A percentile compares a stretch with the other conserved stretches of the same genome.
These are phyloP conservation scores for Chromis chromis DNA, from an alignment of 2,797 vertebrate species.

Conservation along the genomic window DNA sequence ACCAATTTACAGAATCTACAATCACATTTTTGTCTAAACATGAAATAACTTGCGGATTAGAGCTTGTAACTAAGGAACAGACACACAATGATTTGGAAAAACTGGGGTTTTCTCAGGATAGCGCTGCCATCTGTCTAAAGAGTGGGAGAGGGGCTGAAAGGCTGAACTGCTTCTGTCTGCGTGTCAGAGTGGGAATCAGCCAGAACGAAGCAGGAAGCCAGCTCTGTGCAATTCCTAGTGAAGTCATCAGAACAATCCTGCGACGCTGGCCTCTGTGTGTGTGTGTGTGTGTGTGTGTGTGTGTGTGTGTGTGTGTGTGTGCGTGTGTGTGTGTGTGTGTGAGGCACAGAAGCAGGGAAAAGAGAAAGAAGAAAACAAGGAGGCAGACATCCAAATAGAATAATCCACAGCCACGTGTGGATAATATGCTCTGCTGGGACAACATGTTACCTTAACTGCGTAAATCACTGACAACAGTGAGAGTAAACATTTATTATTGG, in stretches of 20 bases:
- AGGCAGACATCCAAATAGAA: slow-evolving; percentile 19
- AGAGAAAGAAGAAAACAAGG: slow-evolving; percentile 13
- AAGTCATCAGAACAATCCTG: slow-evolving; percentile 71
- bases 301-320: not conserved
- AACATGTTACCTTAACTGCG: slow-evolving; percentile 6
- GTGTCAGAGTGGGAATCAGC: slow-evolving; percentile 71
- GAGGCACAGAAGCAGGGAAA: not conserved
- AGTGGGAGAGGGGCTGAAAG: slow-evolving; percentile 23
- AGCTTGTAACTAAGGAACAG: slow-evolving; percentile 6
- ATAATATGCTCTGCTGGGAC: slow-evolving; percentile 42
- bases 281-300: slow-evolving; percentile 27
- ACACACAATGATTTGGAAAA: not conserved
- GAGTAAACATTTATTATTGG: slow-evolving; percentile 6
- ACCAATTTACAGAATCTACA: not conserved
- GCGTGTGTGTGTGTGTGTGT: not conserved
- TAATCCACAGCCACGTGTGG: slow-evolving; percentile 53
- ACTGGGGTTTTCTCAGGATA: slow-evolving; percentile 13
- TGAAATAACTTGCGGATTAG: slow-evolving; percentile 6
- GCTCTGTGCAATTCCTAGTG: slow-evolving; percentile 63
- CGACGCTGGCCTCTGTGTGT: slow-evolving; percentile 18
- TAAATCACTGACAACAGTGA: slow-evolving; percentile 16
- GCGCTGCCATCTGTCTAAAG: slow-evolving; percentile 30
- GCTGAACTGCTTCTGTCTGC: slow-evolving; percentile 64
- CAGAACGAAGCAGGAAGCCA: slow-evolving; percentile 71
- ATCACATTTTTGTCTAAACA: not conserved